phyloP scores from a whole-genome alignment of 2,113 vertebrate genomes.

The Megaleporinus macrocephalus region DNA sequence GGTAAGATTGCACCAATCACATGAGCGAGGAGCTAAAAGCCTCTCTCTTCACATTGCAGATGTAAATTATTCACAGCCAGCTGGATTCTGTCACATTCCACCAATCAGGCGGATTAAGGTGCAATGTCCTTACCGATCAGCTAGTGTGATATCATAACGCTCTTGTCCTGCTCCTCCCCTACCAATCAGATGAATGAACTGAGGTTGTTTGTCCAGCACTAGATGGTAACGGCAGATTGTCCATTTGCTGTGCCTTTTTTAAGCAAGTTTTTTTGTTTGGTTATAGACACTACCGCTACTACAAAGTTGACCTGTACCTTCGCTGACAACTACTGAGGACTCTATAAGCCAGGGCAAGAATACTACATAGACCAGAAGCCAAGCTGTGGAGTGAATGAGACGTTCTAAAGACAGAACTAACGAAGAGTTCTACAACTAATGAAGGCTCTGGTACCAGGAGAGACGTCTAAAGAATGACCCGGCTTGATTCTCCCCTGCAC shows the following conservation, averaged over 20 bases:
- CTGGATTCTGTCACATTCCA: conserved; percentile 37
- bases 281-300: not conserved
- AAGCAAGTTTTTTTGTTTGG: not conserved
- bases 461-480: conserved; percentile 69
- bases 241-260: not conserved
- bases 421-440: conserved; percentile 58
- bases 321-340: not conserved
- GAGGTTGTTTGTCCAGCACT: not conserved
- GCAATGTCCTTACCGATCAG: conserved; percentile 58
- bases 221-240: conserved; percentile 13
- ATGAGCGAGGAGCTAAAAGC: conserved; percentile 34
- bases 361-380: not conserved
- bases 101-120: conserved; percentile 59
- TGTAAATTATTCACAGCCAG: conserved; percentile 41
- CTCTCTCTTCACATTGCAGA: conserved; percentile 31
- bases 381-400: not conserved
- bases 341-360: not conserved
- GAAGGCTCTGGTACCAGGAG: conserved; percentile 42
- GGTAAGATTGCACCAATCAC: conserved; percentile 43
- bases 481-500: conserved; percentile 67
- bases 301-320: not conserved
- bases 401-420: not conserved
- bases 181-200: not conserved
- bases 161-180: not conserved
- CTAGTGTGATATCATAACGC: conserved; percentile 65